These are phyloP conservation scores for Pangasius larnaudii DNA, from an alignment of 2,797 vertebrate genomes.

Conservation along the genomic window DNA sequence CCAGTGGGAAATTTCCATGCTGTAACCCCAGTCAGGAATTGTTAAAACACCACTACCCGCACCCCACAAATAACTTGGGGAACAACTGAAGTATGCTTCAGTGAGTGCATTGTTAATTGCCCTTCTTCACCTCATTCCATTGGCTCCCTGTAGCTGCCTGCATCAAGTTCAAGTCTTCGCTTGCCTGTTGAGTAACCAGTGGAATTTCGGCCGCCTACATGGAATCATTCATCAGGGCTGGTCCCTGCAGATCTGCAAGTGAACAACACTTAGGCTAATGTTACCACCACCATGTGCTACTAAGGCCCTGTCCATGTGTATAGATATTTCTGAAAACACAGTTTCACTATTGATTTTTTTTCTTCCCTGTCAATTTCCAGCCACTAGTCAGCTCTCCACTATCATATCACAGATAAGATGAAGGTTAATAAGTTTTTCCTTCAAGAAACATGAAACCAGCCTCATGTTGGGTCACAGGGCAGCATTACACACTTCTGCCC, in stretches of 20 bases:
- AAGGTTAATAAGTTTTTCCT: not conserved
- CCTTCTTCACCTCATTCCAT: slow-evolving; percentile 3
- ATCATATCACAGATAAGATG: not conserved
- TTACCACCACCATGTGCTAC: not conserved
- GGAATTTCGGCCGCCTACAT: slow-evolving; percentile 25
- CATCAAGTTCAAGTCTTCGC: slow-evolving; percentile 5
- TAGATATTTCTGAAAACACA: not conserved
- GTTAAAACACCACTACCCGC: not conserved
- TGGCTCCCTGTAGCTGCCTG: not conserved
- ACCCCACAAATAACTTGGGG: not conserved
- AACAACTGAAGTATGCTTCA: slow-evolving; percentile 5
- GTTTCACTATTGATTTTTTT: not conserved
- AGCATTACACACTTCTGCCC: not conserved
- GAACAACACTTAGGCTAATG: not conserved
- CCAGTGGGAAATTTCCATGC: slow-evolving; percentile 2
- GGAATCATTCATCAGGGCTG: slow-evolving; percentile 15
- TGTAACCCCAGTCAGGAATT: not conserved
- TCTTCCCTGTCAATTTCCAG: not conserved
- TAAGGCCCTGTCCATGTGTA: not conserved
- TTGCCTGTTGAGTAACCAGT: slow-evolving; percentile 20
- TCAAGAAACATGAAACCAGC: not conserved
- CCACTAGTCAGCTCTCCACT: not conserved
- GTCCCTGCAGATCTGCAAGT: not conserved
- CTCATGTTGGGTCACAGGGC: not conserved
- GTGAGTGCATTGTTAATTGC: slow-evolving; percentile 1